Base-by-base conservation (phyloP, 2,888 invertebrate genomes). In the Platyscelio sp. region DNA sequence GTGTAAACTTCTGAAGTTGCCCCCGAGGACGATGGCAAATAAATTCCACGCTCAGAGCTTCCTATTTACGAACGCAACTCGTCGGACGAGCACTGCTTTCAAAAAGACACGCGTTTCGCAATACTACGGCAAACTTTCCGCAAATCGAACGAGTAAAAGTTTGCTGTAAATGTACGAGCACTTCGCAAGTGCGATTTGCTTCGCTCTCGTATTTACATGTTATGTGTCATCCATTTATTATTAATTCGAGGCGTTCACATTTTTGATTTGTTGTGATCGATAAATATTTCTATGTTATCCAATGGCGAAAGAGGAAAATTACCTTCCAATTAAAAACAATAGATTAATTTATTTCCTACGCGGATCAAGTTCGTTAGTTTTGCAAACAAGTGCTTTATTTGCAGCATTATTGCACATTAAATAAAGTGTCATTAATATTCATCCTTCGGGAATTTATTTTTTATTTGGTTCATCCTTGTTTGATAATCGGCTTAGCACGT, bases 1-100 rank as follows among this genome's bases (percentile, higher is more conserved):
- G 93, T 90, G 92, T 89, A 93, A 93, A 93, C 92, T 92, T 91
- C 78, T 85, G 78, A 78, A 85, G 85, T 85, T 81, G 72, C 77
- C 71, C 78, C 71, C 33, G 71, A 79, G 84, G 68, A 83, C 63
- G 83, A 78, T 78, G 54, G 83, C 83, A 83, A 83, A 83, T 83
- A 83, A 77, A 83, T 83, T 77, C 74, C 54, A 74, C 71, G 77
- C 72, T 67, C 38, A 49, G 15, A 58, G 63, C 71, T 82, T 65
- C 49, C 71, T 74, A 78, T 77, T 83, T 83, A 20, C 70, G 40
- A 58, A 60, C 81, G 76, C 54, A 61, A 60, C 33, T 68, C 60
- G 63, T 22, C 18, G 20, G 27, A 33, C 40, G 67, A 60, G 43
- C 56, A 22, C 49, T 18, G 70, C 75, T 71, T 65, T 72, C 43